Evolutionary conservation across 2,888 invertebrate species (phyloP).

Genomic region (Pyrrhosoma nymphula): DNA sequence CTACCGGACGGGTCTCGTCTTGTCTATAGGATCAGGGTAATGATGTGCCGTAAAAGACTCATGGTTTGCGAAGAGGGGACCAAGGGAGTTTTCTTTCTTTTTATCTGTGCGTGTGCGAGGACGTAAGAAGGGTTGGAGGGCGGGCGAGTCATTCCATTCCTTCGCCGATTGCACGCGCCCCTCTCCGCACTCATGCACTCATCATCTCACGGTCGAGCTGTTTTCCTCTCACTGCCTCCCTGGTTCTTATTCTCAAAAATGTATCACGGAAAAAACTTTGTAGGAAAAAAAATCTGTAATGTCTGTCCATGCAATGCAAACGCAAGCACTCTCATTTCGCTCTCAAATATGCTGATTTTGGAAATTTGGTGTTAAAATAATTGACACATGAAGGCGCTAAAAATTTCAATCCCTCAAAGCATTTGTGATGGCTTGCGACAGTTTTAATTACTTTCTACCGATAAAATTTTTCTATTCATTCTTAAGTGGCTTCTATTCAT

Average conservation of each 20-base stretch:
- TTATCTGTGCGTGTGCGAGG: background rate
- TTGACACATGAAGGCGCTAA: too few relatives aligned
- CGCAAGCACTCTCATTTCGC: too few relatives aligned
- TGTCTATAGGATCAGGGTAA: slow-evolving; percentile 66
- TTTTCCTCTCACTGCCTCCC: background rate
- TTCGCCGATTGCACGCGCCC: background rate
- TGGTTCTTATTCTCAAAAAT: background rate
- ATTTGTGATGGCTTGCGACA: too few relatives aligned
- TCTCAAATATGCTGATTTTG: too few relatives aligned
- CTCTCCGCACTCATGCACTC: background rate
- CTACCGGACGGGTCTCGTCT: slow-evolving; percentile 53
- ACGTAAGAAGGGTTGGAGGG: background rate
- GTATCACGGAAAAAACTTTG: background rate
- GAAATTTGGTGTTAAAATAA: too few relatives aligned
- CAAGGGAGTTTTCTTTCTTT: background rate
- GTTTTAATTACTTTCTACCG: too few relatives aligned
- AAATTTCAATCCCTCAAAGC: too few relatives aligned
- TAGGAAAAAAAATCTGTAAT: too few relatives aligned
- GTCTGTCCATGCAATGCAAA: too few relatives aligned
- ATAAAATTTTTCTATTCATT: too few relatives aligned
- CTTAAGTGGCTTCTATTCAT: too few relatives aligned
- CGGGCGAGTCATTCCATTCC: background rate
- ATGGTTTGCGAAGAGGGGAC: background rate
- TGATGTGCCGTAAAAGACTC: slow-evolving; percentile 45
- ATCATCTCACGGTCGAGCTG: background rate